Percentiles rank a stretch among this genome's conserved stretches.
Conservation (phyloP, 2,888 invertebrate species). For the Neoitamus cyanurus region DNA sequence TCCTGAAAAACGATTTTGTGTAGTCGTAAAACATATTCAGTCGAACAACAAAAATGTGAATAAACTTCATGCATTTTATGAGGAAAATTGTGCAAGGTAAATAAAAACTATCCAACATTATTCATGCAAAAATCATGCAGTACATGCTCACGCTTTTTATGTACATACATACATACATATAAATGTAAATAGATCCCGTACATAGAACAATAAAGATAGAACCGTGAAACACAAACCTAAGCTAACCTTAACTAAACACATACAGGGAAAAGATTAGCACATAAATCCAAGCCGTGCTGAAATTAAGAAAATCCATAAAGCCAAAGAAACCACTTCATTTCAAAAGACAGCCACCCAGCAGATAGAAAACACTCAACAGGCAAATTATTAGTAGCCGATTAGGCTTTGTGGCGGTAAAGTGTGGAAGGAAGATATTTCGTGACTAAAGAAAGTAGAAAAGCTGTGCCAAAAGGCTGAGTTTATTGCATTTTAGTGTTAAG, state of each 20-base stretch:
- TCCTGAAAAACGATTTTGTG: not conserved
- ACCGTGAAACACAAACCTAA: not conserved
- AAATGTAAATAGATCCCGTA: not conserved
- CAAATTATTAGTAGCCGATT: not conserved
- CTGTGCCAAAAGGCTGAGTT: not conserved
- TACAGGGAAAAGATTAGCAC: not conserved
- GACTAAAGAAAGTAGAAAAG: constrained; percentile 12
- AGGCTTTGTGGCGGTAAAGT: not conserved
- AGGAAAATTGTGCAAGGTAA: not conserved
- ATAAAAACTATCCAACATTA: not conserved
- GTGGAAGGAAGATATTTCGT: not conserved
- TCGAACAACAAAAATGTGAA: constrained; percentile 6
- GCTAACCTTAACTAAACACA: not conserved
- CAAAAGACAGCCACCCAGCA: not conserved
- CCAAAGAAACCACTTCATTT: not conserved
- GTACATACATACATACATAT: not conserved
- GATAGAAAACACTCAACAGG: not conserved
- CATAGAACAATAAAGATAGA: not conserved
- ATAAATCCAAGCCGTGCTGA: not conserved
- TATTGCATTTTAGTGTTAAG: not conserved
- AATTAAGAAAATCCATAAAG: not conserved
- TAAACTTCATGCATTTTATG: not conserved
- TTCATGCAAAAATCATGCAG: not conserved
- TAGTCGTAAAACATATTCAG: not conserved
- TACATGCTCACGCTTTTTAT: not conserved